phyloP scores from a whole-genome alignment of 2,888 invertebrate species.

The Chalcosyrphus nemorum region DNA sequence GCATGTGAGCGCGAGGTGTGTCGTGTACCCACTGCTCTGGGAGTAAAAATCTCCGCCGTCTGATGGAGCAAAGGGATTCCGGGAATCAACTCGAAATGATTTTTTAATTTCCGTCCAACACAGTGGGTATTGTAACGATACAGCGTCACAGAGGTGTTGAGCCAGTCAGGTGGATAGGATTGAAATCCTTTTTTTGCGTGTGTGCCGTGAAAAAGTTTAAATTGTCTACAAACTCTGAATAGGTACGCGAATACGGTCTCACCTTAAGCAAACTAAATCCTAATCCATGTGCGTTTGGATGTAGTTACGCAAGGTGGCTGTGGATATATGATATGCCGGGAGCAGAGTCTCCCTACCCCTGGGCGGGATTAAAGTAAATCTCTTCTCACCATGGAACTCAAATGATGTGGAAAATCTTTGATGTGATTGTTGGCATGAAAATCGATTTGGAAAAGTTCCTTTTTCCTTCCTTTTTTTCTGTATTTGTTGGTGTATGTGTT shows the following conservation, averaged over 20 bases:
- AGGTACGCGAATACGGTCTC: background rate
- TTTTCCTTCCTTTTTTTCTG: too few relatives aligned
- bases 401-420: slow-evolving; percentile 61
- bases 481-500: too few relatives aligned
- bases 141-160: too few relatives aligned
- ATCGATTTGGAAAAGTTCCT: slow-evolving; percentile 45
- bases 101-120: slow-evolving; percentile 33
- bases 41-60: background rate
- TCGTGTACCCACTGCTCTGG: background rate
- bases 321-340: background rate
- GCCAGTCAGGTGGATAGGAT: too few relatives aligned
- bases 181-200: background rate
- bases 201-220: slow-evolving; percentile 19
- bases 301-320: background rate
- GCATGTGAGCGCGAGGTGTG: background rate
- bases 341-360: background rate
- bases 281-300: slow-evolving; percentile 1
- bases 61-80: background rate
- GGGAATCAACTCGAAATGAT: slow-evolving; percentile 20
- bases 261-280: slow-evolving; percentile 27
- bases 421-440: slow-evolving; percentile 59
- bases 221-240: slow-evolving; percentile 6
- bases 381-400: slow-evolving; percentile 52
- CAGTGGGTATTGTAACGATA: background rate
- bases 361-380: slow-evolving; percentile 46